Evolutionary conservation across 2,888 invertebrate species (phyloP).

Genomic region (Pandemis heparana): DNA sequence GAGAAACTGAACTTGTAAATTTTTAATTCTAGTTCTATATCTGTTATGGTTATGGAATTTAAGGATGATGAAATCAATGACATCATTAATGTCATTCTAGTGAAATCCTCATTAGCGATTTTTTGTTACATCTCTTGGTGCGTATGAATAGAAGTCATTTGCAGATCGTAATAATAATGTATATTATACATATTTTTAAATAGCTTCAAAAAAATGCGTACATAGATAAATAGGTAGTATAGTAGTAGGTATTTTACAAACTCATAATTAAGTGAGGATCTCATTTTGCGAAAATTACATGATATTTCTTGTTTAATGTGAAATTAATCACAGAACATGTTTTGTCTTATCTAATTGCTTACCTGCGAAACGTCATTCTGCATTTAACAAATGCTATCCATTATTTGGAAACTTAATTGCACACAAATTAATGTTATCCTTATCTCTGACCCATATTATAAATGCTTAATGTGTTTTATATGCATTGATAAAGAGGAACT

Average conservation of each 20-base stretch:
- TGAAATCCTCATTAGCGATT: background rate
- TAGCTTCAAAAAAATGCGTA: background rate
- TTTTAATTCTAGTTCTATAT: background rate
- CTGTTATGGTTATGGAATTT: background rate
- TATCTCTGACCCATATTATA: slow-evolving; percentile 49
- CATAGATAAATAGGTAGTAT: too few species aligned
- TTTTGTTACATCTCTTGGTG: background rate
- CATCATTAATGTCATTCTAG: background rate
- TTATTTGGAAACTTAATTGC: background rate
- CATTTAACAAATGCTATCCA: background rate
- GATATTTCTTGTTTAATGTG: background rate
- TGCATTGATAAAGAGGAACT: slow-evolving; percentile 52
- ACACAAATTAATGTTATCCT: slow-evolving; percentile 15
- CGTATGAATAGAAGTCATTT: background rate
- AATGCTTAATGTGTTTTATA: slow-evolving; percentile 50
- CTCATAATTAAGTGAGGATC: too few species aligned
- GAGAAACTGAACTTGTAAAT: background rate
- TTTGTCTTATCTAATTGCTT: background rate
- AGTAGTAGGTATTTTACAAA: too few species aligned
- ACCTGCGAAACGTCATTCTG: background rate
- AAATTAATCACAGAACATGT: background rate
- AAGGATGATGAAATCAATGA: background rate
- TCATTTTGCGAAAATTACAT: too few species aligned
- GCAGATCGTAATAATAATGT: too few species aligned
- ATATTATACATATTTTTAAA: background rate